Percentiles rank a stretch among this genome's conserved stretches.
Conservation (phyloP, 2,113 vertebrate species). For the Corythornis vintsioides region DNA sequence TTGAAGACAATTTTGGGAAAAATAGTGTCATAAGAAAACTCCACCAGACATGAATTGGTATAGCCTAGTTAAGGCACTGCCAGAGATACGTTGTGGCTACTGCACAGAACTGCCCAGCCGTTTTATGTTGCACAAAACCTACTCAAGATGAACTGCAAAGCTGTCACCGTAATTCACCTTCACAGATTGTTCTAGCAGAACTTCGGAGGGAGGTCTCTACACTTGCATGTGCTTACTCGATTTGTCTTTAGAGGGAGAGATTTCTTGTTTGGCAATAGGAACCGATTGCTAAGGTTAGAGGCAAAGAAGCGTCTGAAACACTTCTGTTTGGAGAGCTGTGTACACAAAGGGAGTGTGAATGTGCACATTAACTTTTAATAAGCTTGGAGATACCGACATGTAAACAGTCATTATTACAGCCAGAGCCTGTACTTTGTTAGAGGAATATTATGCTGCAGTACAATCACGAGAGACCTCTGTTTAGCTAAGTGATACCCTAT, state of each 20-base stretch:
- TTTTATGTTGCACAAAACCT: not conserved
- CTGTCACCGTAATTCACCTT: not conserved
- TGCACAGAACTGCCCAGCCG: not conserved
- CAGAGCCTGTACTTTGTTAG: not conserved
- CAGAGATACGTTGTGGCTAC: not conserved
- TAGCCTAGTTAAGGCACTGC: not conserved
- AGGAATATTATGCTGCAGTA: not conserved
- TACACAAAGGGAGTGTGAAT: not conserved
- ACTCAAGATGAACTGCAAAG: not conserved
- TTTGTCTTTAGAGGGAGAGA: not conserved
- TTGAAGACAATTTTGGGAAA: not conserved
- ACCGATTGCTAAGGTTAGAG: not conserved
- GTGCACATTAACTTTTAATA: conserved; percentile 46
- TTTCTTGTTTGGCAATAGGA: not conserved
- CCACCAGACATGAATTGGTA: not conserved
- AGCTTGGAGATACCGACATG: conserved; percentile 24
- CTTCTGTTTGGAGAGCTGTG: not conserved
- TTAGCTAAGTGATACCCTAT: not conserved
- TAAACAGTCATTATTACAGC: conserved; percentile 8
- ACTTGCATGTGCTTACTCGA: fast-evolving
- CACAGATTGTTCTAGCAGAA: not conserved
- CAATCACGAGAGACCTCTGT: not conserved
- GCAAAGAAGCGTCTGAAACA: not conserved
- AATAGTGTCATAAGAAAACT: not conserved
- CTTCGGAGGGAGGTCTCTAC: not conserved